phyloP scores from a whole-genome alignment of 2,113 vertebrate genomes.

The Pontoporia blainvillei region DNA sequence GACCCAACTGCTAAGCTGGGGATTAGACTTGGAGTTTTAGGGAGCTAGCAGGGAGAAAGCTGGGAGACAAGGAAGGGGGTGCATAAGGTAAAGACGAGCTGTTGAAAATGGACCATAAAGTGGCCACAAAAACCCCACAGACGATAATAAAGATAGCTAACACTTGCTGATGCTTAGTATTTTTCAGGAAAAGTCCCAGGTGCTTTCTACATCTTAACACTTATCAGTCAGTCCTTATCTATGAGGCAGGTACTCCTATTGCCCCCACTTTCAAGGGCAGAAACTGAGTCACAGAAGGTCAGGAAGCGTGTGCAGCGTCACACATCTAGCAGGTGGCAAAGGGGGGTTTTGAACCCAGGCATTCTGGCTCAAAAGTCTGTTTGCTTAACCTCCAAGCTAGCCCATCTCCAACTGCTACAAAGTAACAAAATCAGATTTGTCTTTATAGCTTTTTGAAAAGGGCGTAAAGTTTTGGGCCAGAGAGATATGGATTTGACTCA shows the following conservation, averaged over 20 bases:
- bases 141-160: neutral
- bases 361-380: neutral
- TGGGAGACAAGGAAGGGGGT: neutral
- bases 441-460: neutral
- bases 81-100: neutral
- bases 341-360: neutral
- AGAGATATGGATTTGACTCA: neutral
- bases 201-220: neutral
- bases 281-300: neutral
- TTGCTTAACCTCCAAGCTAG: neutral
- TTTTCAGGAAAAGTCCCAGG: neutral
- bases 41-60: neutral
- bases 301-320: neutral
- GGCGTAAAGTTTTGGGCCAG: neutral
- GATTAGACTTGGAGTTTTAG: neutral
- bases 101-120: neutral
- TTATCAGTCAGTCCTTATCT: neutral
- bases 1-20: neutral
- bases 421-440: neutral
- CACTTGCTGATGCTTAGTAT: neutral
- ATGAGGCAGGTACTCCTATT: neutral
- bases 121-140: neutral
- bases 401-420: neutral
- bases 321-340: neutral
- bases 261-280: neutral